Evolutionary conservation across 2,888 invertebrate species (phyloP).

Genomic region (Hydrotaea cyrtoneurina): DNA sequence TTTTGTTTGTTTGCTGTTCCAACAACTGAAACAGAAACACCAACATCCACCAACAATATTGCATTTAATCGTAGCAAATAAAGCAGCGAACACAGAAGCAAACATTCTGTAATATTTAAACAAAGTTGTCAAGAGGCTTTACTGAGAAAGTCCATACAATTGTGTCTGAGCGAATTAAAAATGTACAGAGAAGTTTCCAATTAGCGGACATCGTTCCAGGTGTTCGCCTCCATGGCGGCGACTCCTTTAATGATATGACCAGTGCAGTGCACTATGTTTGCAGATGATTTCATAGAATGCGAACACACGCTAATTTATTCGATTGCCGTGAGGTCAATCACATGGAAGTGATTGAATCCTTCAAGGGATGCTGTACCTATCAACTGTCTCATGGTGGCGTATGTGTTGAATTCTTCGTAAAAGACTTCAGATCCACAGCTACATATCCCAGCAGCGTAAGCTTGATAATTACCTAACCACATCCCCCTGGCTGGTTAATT

Average conservation of each 20-base stretch:
- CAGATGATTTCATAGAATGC: neutral
- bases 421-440: too few relatives aligned
- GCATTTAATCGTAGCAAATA: neutral
- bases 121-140: neutral
- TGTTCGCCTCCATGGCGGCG: neutral
- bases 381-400: too few relatives aligned
- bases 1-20: neutral
- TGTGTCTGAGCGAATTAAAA: neutral
- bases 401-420: too few relatives aligned
- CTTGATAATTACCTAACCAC: too few relatives aligned
- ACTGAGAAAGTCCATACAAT: neutral
- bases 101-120: constrained; percentile 14
- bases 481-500: too few relatives aligned
- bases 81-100: neutral
- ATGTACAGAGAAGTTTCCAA: constrained; percentile 10
- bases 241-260: neutral
- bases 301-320: neutral
- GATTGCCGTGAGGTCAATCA: neutral
- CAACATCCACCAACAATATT: too few relatives aligned
- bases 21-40: neutral
- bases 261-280: neutral
- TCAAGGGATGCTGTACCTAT: too few relatives aligned
- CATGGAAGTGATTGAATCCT: neutral
- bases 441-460: too few relatives aligned
- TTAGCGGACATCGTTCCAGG: neutral